Evolutionary conservation across 1,140 invertebrate species (phyloP), one percentile per base, ranked within the genome.

Genomic region (Onthophagus taurus): DNA sequence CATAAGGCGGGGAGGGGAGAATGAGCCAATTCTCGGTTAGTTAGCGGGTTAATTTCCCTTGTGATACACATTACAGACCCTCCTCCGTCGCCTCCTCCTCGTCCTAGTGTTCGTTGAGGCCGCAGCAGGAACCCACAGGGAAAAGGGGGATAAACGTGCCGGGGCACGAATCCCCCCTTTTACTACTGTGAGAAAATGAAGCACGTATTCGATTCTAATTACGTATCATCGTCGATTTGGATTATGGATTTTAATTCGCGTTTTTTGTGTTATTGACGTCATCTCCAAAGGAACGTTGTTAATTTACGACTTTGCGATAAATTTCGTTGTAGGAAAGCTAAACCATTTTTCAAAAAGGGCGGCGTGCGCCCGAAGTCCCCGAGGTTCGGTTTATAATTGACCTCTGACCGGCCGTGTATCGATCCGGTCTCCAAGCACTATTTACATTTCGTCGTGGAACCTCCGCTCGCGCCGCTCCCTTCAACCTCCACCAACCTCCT

Each of bases 1-100:
- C 52, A 54, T 54, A 47, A 43, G 24, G 24, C 18, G 29, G 33
- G 9, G 18, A 11, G 23, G 31, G 12, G 14, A 18, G 20, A 35
- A 46, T 35, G 35, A 53, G 44, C 26, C 31, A 18, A 12, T 34
- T 43, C 45, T 48, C 34, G 52, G 54, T 58, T 60, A 56, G 55
- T 63, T 55, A 61, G 55, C 48, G 55, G 55, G 55, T 59, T 63
- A 63, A 63, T 63, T 63, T 63, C 60, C 60, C 60, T 51, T 55
- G 60, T 59, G 60, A 59, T 60, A 51, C 53, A 51, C 51, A 58
- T 60, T 55, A 55, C 50, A 45, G 37, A 42, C 35, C 42, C 34
- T 26, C 52, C 29, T 47, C 37, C 44, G 16, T 36, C 35, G 33
- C 39, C 41, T 37, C 14, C 20, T n/a, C 21, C 31, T 23, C 13